phyloP scores from a whole-genome alignment of 2,888 invertebrate genomes.

The Argyra leucocephala region DNA sequence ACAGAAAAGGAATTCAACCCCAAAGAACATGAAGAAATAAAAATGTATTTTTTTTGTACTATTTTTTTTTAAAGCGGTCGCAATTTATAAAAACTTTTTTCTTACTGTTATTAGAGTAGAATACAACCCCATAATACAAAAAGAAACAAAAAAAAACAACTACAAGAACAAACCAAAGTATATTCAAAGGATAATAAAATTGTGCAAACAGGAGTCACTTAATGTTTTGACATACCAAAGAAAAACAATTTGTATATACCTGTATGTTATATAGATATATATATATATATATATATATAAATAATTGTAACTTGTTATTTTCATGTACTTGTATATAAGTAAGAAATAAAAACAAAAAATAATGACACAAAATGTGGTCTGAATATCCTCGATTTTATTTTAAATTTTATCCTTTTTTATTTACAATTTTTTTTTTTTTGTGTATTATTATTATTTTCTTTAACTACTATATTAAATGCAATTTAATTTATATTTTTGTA shows the following conservation, averaged over 20 bases:
- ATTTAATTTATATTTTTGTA: not conserved
- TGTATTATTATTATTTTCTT: not conserved
- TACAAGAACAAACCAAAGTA: not conserved
- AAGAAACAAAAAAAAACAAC: not conserved
- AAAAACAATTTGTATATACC: not conserved
- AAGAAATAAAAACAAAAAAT: not conserved
- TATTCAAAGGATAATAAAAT: conserved; percentile 1
- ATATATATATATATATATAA: not conserved
- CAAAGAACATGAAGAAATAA: not conserved
- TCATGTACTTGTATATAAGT: too few relatives aligned
- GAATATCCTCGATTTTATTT: not conserved
- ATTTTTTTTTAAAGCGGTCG: not conserved
- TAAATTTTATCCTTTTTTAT: not conserved
- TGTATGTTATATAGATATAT: not conserved
- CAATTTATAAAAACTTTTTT: not conserved
- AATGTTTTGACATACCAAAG: not conserved
- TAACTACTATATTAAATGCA: too few relatives aligned
- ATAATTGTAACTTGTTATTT: too few relatives aligned
- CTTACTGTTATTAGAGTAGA: not conserved
- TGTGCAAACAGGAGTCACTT: conserved; percentile 6
- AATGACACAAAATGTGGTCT: not conserved
- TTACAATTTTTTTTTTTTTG: not conserved
- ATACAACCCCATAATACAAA: not conserved
- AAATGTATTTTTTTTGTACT: not conserved
- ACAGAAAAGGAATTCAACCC: not conserved